These are phyloP conservation scores for Galeopterus variegatus DNA, from an alignment of 2,113 vertebrate genomes.

Conservation along the genomic window DNA sequence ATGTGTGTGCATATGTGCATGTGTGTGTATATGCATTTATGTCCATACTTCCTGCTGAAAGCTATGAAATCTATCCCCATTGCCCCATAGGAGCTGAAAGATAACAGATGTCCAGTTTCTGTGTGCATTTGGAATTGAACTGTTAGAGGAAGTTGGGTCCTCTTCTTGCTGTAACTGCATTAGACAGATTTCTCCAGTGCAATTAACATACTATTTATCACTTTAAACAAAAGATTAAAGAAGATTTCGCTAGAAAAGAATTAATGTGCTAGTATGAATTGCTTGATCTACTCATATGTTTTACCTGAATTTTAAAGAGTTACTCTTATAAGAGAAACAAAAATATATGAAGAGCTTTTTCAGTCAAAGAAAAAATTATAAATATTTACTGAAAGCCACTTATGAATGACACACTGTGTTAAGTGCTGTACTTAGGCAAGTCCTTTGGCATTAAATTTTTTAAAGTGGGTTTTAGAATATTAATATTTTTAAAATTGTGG, in stretches of 20 bases:
- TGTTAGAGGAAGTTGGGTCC: background rate
- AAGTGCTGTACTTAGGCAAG: background rate
- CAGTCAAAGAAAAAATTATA: constrained; percentile 49
- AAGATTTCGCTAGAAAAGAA: constrained; percentile 40
- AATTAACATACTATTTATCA: constrained; percentile 49
- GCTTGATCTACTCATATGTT: background rate
- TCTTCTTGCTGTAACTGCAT: background rate
- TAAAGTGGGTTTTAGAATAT: background rate
- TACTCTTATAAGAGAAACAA: background rate
- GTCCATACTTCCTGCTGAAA: background rate
- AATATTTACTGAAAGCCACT: constrained; percentile 18
- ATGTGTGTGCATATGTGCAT: background rate
- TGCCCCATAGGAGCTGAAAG: background rate
- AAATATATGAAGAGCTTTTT: background rate
- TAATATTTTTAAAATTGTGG: background rate
- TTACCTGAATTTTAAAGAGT: constrained; percentile 20
- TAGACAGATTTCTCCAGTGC: background rate
- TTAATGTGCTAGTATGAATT: constrained; percentile 35
- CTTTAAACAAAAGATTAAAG: constrained; percentile 53
- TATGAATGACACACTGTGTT: background rate
- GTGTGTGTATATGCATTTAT: background rate
- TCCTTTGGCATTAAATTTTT: background rate
- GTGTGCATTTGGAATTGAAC: background rate
- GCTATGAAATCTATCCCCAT: background rate
- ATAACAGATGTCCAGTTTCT: background rate